A percentile compares a stretch with the other conserved stretches of the same genome.
phyloP scores from a whole-genome alignment of 2,113 vertebrate genomes.

The Plectropomus leopardus region DNA sequence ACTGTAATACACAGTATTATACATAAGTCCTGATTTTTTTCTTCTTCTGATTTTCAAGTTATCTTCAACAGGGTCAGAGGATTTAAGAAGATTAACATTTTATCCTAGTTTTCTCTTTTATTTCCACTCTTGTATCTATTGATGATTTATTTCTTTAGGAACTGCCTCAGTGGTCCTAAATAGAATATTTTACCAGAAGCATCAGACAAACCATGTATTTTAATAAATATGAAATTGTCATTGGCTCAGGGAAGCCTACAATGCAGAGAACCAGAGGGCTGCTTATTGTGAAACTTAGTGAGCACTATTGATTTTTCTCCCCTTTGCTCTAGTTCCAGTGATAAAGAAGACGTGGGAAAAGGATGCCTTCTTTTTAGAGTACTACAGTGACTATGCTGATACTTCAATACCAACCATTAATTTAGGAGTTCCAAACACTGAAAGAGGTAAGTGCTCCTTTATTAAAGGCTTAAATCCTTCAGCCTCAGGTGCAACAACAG shows the following conservation, averaged over 20 bases:
- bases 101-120: neutral
- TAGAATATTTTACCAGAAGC: slow-evolving; percentile 17
- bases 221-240: slow-evolving; percentile 5
- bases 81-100: slow-evolving; percentile 2
- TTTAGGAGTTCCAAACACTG: slow-evolving; percentile 94
- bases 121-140: neutral
- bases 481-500: neutral
- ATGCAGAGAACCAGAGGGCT: slow-evolving; percentile 1
- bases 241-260: slow-evolving; percentile 1
- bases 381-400: slow-evolving; percentile 95
- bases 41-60: neutral
- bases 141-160: slow-evolving; percentile 6
- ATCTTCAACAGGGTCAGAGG: neutral
- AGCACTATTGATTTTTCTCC: slow-evolving; percentile 42
- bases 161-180: neutral
- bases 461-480: neutral
- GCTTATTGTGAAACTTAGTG: slow-evolving; percentile 42
- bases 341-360: slow-evolving; percentile 97
- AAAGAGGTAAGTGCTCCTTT: slow-evolving; percentile 89
- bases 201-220: neutral
- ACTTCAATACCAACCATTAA: slow-evolving; percentile 91
- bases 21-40: neutral
- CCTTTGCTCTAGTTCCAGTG: slow-evolving; percentile 89
- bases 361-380: slow-evolving; percentile 90
- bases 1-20: no score